Conservation (phyloP, 2,888 invertebrate genomes). For the Pelosia muscerda region DNA sequence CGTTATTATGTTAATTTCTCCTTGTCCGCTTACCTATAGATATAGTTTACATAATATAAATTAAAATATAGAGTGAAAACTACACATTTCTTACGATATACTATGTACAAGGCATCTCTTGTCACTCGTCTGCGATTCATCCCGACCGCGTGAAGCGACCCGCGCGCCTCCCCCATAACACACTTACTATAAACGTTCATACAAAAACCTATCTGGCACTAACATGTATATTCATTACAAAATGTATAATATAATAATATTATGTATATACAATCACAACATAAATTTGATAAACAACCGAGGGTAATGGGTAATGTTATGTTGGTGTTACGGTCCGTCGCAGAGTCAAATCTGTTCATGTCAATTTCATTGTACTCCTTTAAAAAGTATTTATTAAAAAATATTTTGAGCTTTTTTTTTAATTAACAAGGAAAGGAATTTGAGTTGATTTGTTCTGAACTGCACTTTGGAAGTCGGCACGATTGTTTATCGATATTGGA, state of each 20-base stretch:
- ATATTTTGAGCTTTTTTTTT: slow-evolving; percentile 64
- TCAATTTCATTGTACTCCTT: slow-evolving; percentile 66
- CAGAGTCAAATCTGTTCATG: slow-evolving; percentile 53
- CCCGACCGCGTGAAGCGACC: slow-evolving; percentile 30
- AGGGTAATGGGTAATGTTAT: slow-evolving; percentile 71
- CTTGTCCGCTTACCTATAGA: slow-evolving; percentile 79
- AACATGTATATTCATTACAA: slow-evolving; percentile 85
- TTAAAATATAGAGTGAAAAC: slow-evolving; percentile 85
- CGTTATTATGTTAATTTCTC: slow-evolving; percentile 74
- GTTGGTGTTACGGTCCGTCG: slow-evolving; percentile 72
- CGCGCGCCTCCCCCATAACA: slow-evolving; percentile 27
- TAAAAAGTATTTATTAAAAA: slow-evolving; percentile 61
- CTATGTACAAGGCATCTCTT: slow-evolving; percentile 84
- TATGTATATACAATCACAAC: slow-evolving; percentile 86
- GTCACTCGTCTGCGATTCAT: slow-evolving; percentile 65
- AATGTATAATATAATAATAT: slow-evolving; percentile 83
- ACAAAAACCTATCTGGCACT: slow-evolving; percentile 86
- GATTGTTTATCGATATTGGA: slow-evolving; percentile 27
- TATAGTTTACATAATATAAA: slow-evolving; percentile 83
- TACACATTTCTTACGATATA: slow-evolving; percentile 81
- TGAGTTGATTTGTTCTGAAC: slow-evolving; percentile 56
- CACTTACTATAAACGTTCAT: slow-evolving; percentile 76
- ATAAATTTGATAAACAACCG: slow-evolving; percentile 85
- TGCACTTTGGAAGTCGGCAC: slow-evolving; percentile 33
- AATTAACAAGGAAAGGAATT: slow-evolving; percentile 49